Percentiles rank a stretch among this genome's conserved stretches.
Evolutionary conservation across 2,113 vertebrate species (phyloP).

Genomic region (Lepidothrix coronata): DNA sequence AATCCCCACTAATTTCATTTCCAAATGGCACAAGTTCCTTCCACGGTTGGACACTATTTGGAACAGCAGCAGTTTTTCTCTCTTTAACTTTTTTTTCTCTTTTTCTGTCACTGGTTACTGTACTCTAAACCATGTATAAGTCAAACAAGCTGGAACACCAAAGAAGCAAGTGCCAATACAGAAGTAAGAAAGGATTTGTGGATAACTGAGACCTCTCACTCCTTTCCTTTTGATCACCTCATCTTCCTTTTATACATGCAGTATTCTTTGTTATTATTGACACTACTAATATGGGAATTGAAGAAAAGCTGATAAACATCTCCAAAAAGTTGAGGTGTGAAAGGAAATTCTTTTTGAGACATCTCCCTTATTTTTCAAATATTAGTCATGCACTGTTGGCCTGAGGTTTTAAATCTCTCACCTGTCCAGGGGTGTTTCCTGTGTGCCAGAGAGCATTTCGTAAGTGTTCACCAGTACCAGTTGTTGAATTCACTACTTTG

Average conservation of each 20-base stretch:
- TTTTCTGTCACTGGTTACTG: not conserved
- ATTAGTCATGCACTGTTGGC: not conserved
- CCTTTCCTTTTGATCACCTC: not conserved
- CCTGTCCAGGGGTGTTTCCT: conserved; percentile 93
- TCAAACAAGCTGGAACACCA: not conserved
- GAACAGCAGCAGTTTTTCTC: not conserved
- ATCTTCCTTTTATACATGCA: not conserved
- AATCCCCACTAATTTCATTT: not conserved
- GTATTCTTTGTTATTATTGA: not conserved
- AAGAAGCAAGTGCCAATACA: not conserved
- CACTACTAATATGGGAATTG: not conserved
- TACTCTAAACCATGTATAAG: not conserved
- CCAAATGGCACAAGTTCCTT: not conserved
- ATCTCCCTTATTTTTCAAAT: not conserved
- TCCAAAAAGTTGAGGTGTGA: not conserved
- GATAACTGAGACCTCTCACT: not conserved
- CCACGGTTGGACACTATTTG: not conserved
- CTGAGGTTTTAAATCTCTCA: conserved; percentile 49
- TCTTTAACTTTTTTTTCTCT: not conserved
- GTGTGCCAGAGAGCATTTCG: conserved; percentile 98
- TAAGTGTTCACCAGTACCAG: conserved; percentile 90
- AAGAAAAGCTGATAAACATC: not conserved
- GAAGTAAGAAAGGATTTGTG: not conserved
- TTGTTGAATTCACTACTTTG: conserved; percentile 97
- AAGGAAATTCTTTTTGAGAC: not conserved